Evolutionary conservation across 1,140 invertebrate species (phyloP), one percentile per base, ranked within the genome.

Genomic region (Colletes latitarsis): DNA sequence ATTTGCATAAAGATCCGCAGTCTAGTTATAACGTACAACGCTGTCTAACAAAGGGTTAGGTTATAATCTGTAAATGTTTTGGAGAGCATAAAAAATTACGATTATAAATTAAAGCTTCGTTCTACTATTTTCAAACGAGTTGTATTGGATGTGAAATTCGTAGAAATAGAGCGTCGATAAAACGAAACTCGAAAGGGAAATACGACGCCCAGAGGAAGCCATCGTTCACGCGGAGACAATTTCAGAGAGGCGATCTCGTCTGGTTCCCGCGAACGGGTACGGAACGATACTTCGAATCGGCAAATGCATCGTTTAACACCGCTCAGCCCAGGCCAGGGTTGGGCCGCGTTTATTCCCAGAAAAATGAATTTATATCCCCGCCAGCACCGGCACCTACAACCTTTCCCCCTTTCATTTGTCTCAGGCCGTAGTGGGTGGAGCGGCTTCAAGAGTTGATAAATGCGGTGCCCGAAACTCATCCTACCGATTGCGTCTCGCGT

Each of bases 391-490:
- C 79, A 46, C 74, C 49, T 60, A 76, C 57, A 64, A 55, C n/a
- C 52, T 15, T 14, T 46, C 52, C 67, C 77, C 75, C 77, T 84
- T 87, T 89, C 88, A 84, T 89, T 87, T 89, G 88, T 88, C 88
- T 88, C 72, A 46, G 30, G 30, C 53, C 30, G 55, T 8, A 46
- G 60, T 57, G 75, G 70, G 76, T 76, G 78, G 64, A 49, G 60
- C 68, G 4, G 62, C 62, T 64, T 30, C 74, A 39, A 69, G 74
- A 64, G 74, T 84, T 90, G 90, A 91, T 89, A 90, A 90, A 91
- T 91, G 89, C 82, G 80, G 63, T 74, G 73, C 63, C 76, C 64
- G 80, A 85, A 88, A 85, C 87, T 90, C 90, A 87, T 89, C 86
- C 88, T 77, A 78, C 79, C 85, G 79, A 90, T 90, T 88, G 87